Evolutionary conservation across 2,113 vertebrate genomes (phyloP).

Genomic region (Prunella fulvescens): DNA sequence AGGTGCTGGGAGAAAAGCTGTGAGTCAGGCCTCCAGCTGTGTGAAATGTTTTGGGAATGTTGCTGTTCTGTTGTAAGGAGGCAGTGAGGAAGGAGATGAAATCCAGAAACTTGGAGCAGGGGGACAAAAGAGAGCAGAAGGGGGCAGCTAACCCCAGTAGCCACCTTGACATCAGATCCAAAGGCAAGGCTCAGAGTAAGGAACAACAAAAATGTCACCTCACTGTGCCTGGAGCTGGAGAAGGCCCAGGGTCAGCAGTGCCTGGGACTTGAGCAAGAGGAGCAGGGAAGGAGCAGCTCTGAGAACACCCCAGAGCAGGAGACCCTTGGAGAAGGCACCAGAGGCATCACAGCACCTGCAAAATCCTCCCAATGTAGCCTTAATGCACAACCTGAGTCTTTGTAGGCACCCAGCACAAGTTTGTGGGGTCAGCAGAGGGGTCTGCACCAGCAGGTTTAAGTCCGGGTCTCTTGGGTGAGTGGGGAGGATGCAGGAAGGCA

Average conservation of each 20-base stretch:
- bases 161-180: background rate
- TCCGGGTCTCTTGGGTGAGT: background rate
- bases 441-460: background rate
- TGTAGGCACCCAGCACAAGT: background rate
- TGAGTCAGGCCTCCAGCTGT: accelerated
- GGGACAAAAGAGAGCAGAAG: background rate
- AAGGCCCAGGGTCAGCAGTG: background rate
- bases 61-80: background rate
- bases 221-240: background rate
- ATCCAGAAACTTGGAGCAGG: background rate
- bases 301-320: background rate
- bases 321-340: background rate
- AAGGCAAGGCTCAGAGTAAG: background rate
- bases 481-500: background rate
- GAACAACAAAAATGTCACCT: background rate
- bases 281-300: background rate
- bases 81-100: background rate
- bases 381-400: background rate
- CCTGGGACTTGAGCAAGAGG: background rate
- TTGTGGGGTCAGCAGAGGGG: background rate
- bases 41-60: accelerated
- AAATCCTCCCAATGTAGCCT: background rate
- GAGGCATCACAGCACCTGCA: accelerated
- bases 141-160: background rate
- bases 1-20: background rate